Evolutionary conservation across 2,113 vertebrate species (phyloP), one percentile per base, ranked within the genome.

Genomic region (Entosphenus tridentatus): DNA sequence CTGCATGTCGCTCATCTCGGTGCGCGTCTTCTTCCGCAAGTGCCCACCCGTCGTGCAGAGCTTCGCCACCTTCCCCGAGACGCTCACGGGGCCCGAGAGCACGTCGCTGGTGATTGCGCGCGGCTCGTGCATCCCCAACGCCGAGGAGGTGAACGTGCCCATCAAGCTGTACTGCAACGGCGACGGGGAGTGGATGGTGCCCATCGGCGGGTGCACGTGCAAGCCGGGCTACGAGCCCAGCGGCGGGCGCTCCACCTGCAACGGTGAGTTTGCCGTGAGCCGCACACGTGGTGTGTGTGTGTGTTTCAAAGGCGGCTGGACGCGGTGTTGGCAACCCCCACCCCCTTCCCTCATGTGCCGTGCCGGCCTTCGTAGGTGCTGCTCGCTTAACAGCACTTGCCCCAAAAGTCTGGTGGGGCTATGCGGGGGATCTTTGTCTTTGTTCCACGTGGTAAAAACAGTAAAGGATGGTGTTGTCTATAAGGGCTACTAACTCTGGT

Each of bases 131-230:
- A 93, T 98, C 72, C 82, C 87, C 67, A 91, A 95, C 0, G 89
- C 93, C 0, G 90, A 98, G 78, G 93, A 98, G 76, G 89, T 93
- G 71, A 90, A 98, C 0, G 89, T 95, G 57, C 93, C 92, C 54
- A 98, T 98, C 74, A 98, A 98, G 74, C 84, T 98, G 16, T 98
- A 98, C 80, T 98, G 93, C 79, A 98, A 96, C 0, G 93, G 93
- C 0, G 93, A 98, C 0, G 90, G 93, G 9, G 93, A 98, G 72
- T 98, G 93, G 93, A 98, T 98, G 93, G 93, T 96, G 70, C 93
- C 93, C 18, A 95, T 98, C 0, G 92, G 93, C 1, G 87, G 89
- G 77, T 98, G 93, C 74, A 95, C 92, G 1, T 98, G 93, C 80
- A 96, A 89, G 76, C 84, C 92, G 3, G 93, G 93, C 7, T 98